Evolutionary conservation across 2,113 vertebrate species (phyloP).

Genomic region (Centropus bengalensis): DNA sequence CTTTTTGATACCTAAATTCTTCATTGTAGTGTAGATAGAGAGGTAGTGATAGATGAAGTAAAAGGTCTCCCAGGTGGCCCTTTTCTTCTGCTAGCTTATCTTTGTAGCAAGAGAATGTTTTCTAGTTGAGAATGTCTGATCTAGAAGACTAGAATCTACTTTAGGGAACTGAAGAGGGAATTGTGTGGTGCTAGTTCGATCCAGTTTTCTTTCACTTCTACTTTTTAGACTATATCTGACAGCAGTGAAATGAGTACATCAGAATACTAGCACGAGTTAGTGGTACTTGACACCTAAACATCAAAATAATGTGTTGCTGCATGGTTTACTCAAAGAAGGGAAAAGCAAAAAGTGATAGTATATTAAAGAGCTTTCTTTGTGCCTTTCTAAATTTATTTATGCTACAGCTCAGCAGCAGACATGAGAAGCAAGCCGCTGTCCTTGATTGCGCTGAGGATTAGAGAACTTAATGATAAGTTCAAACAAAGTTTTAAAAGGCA

Average conservation of each 20-base stretch:
- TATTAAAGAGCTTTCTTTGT: background rate
- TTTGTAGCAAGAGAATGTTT: background rate
- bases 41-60: background rate
- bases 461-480: background rate
- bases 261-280: background rate
- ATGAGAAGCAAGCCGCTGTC: background rate
- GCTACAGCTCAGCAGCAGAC: background rate
- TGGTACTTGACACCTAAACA: background rate
- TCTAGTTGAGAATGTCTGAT: background rate
- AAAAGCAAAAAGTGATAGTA: background rate
- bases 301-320: background rate
- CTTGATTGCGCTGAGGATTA: background rate
- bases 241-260: background rate
- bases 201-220: background rate
- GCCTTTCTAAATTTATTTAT: background rate
- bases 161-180: background rate
- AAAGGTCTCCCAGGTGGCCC: background rate
- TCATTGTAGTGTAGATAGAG: background rate
- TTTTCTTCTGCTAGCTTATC: background rate
- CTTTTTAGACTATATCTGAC: background rate
- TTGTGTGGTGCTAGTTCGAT: background rate
- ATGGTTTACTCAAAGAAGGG: background rate
- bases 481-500: background rate
- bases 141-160: background rate
- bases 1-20: background rate